Evolutionary conservation across 2,888 invertebrate genomes (phyloP).

Genomic region (Pherbina coryleti): DNA sequence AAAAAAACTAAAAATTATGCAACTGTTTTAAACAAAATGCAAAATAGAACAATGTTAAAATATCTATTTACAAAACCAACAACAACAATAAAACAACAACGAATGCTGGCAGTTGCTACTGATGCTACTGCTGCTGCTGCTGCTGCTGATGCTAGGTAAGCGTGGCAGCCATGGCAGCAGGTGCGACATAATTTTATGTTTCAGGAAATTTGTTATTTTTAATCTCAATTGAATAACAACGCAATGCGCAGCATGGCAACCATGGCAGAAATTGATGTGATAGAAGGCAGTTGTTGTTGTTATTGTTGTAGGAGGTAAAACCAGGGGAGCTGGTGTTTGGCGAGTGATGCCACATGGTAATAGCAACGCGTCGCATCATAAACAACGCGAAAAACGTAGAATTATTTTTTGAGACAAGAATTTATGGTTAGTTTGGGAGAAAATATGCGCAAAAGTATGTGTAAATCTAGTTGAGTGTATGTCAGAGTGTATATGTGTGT

Average conservation of each 20-base stretch:
- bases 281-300: background rate
- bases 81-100: background rate
- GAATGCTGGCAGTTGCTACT: conserved; percentile 9
- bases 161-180: conserved; percentile 29
- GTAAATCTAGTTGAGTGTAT: background rate
- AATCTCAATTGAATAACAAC: conserved; percentile 37
- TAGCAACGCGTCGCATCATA: no score
- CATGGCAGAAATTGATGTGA: background rate
- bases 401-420: conserved; percentile 1
- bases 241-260: background rate
- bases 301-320: background rate
- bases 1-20: background rate
- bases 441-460: conserved; percentile 4
- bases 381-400: background rate
- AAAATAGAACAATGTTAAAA: background rate
- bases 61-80: background rate
- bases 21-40: conserved; percentile 5
- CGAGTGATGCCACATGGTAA: background rate
- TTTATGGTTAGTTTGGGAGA: conserved; percentile 9
- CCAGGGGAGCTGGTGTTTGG: background rate
- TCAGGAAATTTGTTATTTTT: conserved; percentile 37
- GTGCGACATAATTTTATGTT: conserved; percentile 34
- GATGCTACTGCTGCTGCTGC: background rate
- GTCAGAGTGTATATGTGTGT: background rate
- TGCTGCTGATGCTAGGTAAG: conserved; percentile 6